Evolutionary conservation across 2,888 invertebrate genomes (phyloP).

Genomic region (Pandemis corylana): DNA sequence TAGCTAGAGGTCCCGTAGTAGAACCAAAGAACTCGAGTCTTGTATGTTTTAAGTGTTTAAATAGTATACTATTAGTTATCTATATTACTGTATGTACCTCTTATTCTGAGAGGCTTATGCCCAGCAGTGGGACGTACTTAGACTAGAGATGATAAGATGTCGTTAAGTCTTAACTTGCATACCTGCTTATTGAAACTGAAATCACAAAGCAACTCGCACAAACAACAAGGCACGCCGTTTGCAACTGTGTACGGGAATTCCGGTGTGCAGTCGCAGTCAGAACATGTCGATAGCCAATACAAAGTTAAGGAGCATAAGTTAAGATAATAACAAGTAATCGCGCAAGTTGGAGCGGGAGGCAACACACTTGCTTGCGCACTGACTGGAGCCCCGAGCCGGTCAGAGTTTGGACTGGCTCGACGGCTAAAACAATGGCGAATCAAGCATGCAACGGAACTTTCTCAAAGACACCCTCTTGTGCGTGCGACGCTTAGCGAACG

Average conservation of each 20-base stretch:
- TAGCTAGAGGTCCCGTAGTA: too few relatives aligned
- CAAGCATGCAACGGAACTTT: conserved; percentile 82
- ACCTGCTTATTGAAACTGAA: conserved; percentile 18
- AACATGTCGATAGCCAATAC: conserved; percentile 61
- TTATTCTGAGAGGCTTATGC: too few relatives aligned
- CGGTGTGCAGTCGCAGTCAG: conserved; percentile 56
- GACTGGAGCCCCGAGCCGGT: conserved; percentile 65
- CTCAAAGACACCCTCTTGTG: conserved; percentile 79
- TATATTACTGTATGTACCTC: too few relatives aligned
- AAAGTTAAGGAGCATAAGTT: conserved; percentile 70
- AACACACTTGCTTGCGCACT: conserved; percentile 71
- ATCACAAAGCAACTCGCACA: conserved; percentile 47
- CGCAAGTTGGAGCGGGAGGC: conserved; percentile 67
- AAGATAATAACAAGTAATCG: conserved; percentile 77
- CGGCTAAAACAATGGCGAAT: conserved; percentile 81
- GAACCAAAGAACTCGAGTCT: too few relatives aligned
- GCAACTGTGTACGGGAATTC: conserved; percentile 57
- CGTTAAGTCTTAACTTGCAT: too few relatives aligned
- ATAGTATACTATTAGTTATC: too few relatives aligned
- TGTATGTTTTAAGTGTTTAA: too few relatives aligned
- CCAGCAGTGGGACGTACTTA: too few relatives aligned
- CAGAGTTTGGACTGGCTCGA: conserved; percentile 73
- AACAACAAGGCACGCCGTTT: conserved; percentile 49
- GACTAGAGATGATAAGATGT: too few relatives aligned
- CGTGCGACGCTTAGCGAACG: conserved; percentile 78